Evolutionary conservation across 2,113 vertebrate genomes (phyloP).

Genomic region (Lagopus leucura): DNA sequence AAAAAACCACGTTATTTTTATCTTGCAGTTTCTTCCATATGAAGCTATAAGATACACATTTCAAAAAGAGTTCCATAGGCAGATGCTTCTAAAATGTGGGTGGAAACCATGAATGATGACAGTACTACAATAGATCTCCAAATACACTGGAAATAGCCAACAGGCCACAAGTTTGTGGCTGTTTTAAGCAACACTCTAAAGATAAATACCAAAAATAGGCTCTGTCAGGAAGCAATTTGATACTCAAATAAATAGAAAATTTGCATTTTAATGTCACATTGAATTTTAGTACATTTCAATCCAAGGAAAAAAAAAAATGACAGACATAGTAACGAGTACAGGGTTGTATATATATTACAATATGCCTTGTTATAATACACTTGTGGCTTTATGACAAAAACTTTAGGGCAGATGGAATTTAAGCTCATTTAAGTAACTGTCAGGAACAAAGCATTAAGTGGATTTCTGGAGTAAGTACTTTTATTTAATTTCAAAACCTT

Average conservation of each 20-base stretch:
- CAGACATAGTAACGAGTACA: constrained; percentile 91
- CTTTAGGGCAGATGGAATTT: constrained; percentile 83
- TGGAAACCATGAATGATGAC: constrained; percentile 17
- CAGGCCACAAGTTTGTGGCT: constrained; percentile 34
- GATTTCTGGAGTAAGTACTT: constrained; percentile 78
- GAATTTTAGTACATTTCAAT: constrained; percentile 92
- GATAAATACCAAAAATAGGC: constrained; percentile 39
- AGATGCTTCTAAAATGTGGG: constrained; percentile 54
- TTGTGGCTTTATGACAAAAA: constrained; percentile 88
- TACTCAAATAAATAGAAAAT: constrained; percentile 90
- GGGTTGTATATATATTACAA: constrained; percentile 92
- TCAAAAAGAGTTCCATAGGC: constrained; percentile 33
- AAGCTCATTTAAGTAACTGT: constrained; percentile 79
- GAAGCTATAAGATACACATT: constrained; percentile 37
- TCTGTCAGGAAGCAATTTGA: constrained; percentile 67
- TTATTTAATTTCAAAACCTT: constrained; percentile 78
- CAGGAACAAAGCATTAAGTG: constrained; percentile 83
- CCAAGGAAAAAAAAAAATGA: constrained; percentile 86
- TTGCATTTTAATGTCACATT: constrained; percentile 92
- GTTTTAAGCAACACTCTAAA: constrained; percentile 43
- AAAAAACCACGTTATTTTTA: constrained; percentile 5
- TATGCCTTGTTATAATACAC: constrained; percentile 93
- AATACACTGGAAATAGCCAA: constrained; percentile 40
- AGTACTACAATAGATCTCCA: constrained; percentile 32
- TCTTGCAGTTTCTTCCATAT: constrained; percentile 49